Evolutionary conservation across 2,888 invertebrate genomes (phyloP).

Genomic region (Sialis fuliginosa): DNA sequence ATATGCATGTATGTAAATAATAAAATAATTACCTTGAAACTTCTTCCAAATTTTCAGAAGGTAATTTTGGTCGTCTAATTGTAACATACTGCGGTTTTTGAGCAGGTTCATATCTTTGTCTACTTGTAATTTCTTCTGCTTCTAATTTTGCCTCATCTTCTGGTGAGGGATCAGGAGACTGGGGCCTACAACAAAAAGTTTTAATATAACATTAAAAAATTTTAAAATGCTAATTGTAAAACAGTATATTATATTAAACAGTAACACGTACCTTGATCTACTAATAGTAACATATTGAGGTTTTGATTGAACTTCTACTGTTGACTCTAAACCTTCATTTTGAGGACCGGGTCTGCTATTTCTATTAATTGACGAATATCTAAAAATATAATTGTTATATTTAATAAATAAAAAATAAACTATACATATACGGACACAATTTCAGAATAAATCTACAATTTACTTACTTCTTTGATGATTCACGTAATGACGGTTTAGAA

Average conservation of each 20-base stretch:
- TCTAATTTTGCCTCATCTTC: slow-evolving; percentile 16
- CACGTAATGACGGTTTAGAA: too few relatives aligned
- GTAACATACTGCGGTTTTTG: slow-evolving; percentile 4
- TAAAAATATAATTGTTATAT: background rate
- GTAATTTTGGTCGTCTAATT: slow-evolving; percentile 4
- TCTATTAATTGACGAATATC: slow-evolving; percentile 23
- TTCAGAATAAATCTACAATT: too few relatives aligned
- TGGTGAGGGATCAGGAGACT: slow-evolving; percentile 6
- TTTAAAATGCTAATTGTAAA: background rate
- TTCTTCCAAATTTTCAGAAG: too few relatives aligned
- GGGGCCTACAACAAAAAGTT: too few relatives aligned
- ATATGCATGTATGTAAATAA: too few relatives aligned
- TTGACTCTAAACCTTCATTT: slow-evolving; percentile 29
- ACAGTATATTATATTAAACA: background rate
- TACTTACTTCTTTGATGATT: too few relatives aligned
- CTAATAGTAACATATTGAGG: slow-evolving; percentile 23
- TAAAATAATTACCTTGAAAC: too few relatives aligned
- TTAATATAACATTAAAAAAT: background rate
- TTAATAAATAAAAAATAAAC: too few relatives aligned
- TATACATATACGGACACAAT: too few relatives aligned
- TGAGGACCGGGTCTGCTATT: slow-evolving; percentile 41
- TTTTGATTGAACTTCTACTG: slow-evolving; percentile 25
- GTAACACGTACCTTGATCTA: slow-evolving; percentile 16
- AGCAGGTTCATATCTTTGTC: too few relatives aligned
- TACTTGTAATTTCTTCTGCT: slow-evolving; percentile 6